Evolutionary conservation across 2,113 vertebrate species (phyloP).

Genomic region (Stomatorhinus ivindoensis): DNA sequence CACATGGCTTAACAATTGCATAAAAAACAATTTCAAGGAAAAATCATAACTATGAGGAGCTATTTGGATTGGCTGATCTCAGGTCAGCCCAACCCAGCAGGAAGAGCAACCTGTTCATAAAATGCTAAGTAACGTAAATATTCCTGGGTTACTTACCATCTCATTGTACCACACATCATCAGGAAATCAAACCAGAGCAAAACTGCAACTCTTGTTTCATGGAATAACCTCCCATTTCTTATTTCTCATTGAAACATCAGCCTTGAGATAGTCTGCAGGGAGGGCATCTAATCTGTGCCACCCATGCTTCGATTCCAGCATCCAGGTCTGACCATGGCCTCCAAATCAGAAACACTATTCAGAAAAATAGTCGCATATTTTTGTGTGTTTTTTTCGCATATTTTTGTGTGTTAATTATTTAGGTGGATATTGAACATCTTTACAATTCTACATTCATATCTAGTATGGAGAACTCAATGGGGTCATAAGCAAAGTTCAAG

Average conservation of each 20-base stretch:
- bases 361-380: not conserved
- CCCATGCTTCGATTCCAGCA: not conserved
- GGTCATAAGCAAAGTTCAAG: not conserved
- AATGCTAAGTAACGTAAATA: not conserved
- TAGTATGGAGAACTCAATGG: not conserved
- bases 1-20: not conserved
- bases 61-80: not conserved
- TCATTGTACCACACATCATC: not conserved
- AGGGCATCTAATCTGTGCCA: not conserved
- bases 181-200: not conserved
- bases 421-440: not conserved
- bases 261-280: not conserved
- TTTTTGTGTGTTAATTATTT: not conserved
- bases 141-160: not conserved
- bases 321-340: not conserved
- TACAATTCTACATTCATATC: not conserved
- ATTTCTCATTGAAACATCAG: not conserved
- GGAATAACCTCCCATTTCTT: not conserved
- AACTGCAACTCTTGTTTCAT: not conserved
- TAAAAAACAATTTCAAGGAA: not conserved
- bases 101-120: not conserved
- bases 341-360: not conserved
- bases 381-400: not conserved
- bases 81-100: not conserved
- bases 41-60: not conserved